These are phyloP conservation scores for Graptemys geographica DNA, from an alignment of 2,797 vertebrate species.

Conservation along the genomic window DNA sequence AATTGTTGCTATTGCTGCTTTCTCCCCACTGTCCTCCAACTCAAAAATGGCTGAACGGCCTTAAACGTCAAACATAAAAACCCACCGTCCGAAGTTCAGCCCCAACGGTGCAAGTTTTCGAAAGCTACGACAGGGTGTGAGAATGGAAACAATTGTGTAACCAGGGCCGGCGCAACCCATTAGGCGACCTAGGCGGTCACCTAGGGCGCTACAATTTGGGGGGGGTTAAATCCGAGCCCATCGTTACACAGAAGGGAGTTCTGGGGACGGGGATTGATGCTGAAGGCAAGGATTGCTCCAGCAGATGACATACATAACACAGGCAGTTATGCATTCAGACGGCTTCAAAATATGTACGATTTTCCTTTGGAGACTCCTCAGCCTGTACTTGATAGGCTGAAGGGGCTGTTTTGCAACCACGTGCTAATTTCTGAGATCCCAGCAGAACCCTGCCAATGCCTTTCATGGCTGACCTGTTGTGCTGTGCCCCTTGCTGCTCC, in stretches of 20 bases:
- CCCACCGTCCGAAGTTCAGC: not conserved
- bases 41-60: no score
- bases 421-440: not conserved
- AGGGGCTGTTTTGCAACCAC: not conserved
- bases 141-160: not conserved
- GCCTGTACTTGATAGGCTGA: not conserved
- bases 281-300: not conserved
- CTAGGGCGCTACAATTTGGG: no score
- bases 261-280: not conserved
- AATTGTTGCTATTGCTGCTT: no score
- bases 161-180: no score
- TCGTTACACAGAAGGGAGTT: not conserved
- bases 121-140: not conserved
- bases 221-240: not conserved
- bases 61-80: not conserved
- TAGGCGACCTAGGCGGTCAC: no score
- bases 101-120: not conserved
- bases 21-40: no score
- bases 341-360: not conserved
- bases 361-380: not conserved
- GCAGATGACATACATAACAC: rapidly evolving
- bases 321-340: rapidly evolving
- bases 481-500: no score
- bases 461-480: not conserved
- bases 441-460: not conserved